Evolutionary conservation across 2,797 vertebrate genomes (phyloP), one percentile per base, ranked within the genome.

Genomic region (Myripristis murdjan): DNA sequence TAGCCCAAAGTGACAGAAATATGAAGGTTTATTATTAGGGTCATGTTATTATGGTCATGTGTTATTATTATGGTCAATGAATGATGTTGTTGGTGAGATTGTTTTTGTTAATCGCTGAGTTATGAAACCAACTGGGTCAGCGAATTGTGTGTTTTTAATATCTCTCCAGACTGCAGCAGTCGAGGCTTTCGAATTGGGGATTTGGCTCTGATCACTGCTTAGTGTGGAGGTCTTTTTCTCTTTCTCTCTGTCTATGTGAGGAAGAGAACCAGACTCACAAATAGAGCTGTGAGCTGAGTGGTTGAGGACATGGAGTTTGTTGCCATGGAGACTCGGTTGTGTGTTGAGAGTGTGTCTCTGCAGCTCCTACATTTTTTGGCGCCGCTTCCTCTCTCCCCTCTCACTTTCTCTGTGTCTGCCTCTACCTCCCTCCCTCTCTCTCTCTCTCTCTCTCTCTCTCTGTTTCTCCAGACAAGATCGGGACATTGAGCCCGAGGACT

Each of bases 401-500:
- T n/a, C n/a, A n/a, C 15, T 47, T 22, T 28, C 18, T 61, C 41
- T 47, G 14, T 43, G n/a, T 58, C 8, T 23, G 26, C 15, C 55
- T 24, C 15, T 23, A 14, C 22, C 28, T 4, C 8, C 74, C 31
- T 61, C n/a, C 24, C 48, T 43, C 2, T 6, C 20, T 48, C n/a
- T 64, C 1, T 53, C 15, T 73, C 7, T 72, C 12, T 10, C 23
- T 20, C n/a, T n/a, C 18, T 37, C 53, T 47, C 22, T 18, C 26
- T 26, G 10, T 64, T 18, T 77, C 84, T 74, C 18, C 58, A 99
- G 98, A 87, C 81, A 96, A 87, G 97, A 97, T 75, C 94, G 92
- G 89, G 97, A 99, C 81, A 96, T 98, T 75, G 97, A 98, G 78
- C 95, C 97, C 0, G 98, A 99, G 86, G 97, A 99, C 90, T 99